These are phyloP conservation scores for Echeneis naucrates DNA, from an alignment of 2,797 vertebrate species.

Conservation along the genomic window DNA sequence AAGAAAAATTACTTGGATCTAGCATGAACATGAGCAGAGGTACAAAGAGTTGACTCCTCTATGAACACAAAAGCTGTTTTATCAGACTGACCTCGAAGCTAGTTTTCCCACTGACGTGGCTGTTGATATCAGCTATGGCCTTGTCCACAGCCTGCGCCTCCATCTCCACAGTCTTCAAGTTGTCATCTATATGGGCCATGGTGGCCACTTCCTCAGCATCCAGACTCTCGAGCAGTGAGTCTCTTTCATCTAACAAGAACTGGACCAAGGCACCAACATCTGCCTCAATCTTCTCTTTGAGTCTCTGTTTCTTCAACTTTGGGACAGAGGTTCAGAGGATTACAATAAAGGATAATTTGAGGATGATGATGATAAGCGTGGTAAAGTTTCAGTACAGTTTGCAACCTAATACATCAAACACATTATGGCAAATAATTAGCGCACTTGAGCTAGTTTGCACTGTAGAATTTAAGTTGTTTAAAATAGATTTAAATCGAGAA, in stretches of 20 bases:
- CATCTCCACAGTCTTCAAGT: constrained; percentile 74
- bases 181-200: constrained; percentile 80
- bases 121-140: constrained; percentile 79
- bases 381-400: neutral
- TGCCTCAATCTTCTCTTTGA: constrained; percentile 86
- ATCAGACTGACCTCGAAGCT: constrained; percentile 80
- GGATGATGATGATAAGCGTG: neutral
- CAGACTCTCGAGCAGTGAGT: constrained; percentile 83
- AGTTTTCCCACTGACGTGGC: constrained; percentile 74
- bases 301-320: constrained; percentile 81
- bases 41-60: neutral
- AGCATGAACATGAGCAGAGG: neutral
- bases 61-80: neutral
- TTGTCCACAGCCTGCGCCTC: constrained; percentile 77
- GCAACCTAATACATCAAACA: neutral
- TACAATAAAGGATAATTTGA: neutral
- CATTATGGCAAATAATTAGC: neutral
- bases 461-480: neutral
- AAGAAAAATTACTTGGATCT: neutral
- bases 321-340: neutral
- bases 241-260: constrained; percentile 86
- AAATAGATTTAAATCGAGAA: neutral
- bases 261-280: constrained; percentile 85
- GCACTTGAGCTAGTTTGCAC: neutral
- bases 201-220: constrained; percentile 80